phyloP scores from a whole-genome alignment of 2,797 vertebrate species.

The Naso thynnoides region DNA sequence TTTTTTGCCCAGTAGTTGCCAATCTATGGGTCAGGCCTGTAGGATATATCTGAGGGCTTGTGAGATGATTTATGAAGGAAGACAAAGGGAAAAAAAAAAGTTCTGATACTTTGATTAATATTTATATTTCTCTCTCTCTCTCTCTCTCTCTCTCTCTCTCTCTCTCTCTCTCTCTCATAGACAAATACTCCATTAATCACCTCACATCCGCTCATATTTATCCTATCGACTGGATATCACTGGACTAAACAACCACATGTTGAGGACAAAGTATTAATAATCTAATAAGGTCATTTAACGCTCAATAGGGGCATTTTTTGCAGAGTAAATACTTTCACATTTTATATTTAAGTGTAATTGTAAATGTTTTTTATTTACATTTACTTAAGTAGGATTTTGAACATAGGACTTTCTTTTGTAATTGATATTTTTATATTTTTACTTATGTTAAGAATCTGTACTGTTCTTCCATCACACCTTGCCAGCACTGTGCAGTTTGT shows the following conservation, averaged over 20 bases:
- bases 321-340: background rate
- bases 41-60: too few relatives aligned
- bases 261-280: too few relatives aligned
- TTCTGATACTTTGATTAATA: too few relatives aligned
- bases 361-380: background rate
- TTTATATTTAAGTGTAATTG: too few relatives aligned
- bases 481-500: constrained; percentile 3
- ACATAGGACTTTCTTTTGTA: background rate
- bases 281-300: too few relatives aligned
- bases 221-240: background rate
- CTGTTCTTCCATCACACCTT: background rate
- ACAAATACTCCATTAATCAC: background rate
- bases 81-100: too few relatives aligned
- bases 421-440: background rate
- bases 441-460: constrained; percentile 1
- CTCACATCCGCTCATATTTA: background rate
- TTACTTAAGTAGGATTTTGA: background rate
- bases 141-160: background rate
- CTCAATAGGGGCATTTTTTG: background rate
- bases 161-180: background rate
- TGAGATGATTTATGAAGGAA: too few relatives aligned
- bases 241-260: background rate
- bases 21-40: too few relatives aligned
- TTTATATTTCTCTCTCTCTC: background rate
- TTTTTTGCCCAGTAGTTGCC: too few relatives aligned